Conservation (phyloP, 2,888 invertebrate genomes). For the Drosophila picticornis region DNA sequence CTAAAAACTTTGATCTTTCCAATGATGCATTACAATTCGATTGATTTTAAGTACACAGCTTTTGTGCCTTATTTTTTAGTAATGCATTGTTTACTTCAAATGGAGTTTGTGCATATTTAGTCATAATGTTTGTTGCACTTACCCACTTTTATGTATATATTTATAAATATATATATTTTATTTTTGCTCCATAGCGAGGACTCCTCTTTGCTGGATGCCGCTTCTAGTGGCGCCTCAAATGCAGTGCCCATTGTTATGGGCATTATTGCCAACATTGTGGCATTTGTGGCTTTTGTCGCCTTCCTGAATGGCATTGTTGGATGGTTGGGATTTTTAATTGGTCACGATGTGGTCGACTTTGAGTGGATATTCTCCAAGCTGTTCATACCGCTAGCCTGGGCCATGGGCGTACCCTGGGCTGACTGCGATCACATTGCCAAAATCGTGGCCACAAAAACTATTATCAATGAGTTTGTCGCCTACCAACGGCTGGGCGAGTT, state of each 20-base stretch:
- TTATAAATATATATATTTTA: background rate
- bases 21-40: background rate
- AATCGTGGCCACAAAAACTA: constrained; percentile 95
- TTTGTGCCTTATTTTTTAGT: background rate
- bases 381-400: constrained; percentile 95
- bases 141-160: background rate
- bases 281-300: constrained; percentile 94
- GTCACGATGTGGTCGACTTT: constrained; percentile 87
- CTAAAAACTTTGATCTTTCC: background rate
- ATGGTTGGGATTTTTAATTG: constrained; percentile 93
- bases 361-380: constrained; percentile 94
- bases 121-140: no score
- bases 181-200: constrained; percentile 88
- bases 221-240: constrained; percentile 93
- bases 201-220: constrained; percentile 95
- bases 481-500: constrained; percentile 91
- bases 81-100: no score
- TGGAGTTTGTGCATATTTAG: no score
- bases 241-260: constrained; percentile 93
- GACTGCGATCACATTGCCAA: constrained; percentile 91
- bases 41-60: no score
- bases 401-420: constrained; percentile 91
- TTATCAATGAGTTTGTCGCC: constrained; percentile 97
- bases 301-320: constrained; percentile 92
- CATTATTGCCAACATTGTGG: constrained; percentile 96